Conservation (phyloP, 2,888 invertebrate species). For the Rhingia rostrata region DNA sequence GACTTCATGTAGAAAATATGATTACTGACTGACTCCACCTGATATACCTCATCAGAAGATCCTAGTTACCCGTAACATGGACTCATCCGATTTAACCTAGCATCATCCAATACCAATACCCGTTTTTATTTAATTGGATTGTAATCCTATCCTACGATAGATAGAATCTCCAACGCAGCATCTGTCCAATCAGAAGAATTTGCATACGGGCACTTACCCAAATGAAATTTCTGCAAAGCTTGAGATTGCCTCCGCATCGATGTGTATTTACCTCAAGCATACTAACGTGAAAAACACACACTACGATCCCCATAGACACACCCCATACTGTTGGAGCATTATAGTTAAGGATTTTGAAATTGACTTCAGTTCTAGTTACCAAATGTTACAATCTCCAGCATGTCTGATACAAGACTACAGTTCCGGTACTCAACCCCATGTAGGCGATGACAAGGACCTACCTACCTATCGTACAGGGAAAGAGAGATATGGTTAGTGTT, state of each 20-base stretch:
- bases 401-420: constrained; percentile 36
- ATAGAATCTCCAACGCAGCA: background rate
- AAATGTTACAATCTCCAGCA: constrained; percentile 28
- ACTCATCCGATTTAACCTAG: no score
- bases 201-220: constrained; percentile 56
- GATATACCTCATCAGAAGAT: no score
- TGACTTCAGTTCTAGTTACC: constrained; percentile 28
- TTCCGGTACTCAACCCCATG: constrained; percentile 23
- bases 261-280: background rate
- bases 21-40: no score
- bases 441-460: constrained; percentile 11
- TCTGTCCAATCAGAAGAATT: constrained; percentile 21
- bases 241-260: constrained; percentile 1
- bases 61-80: no score
- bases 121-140: constrained; percentile 56
- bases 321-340: background rate
- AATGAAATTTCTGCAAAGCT: constrained; percentile 43
- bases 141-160: constrained; percentile 8
- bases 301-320: background rate
- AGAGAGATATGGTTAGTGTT: constrained; percentile 46
- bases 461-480: background rate
- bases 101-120: background rate
- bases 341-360: constrained; percentile 28
- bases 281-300: background rate
- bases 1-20: no score